Conservation (phyloP, 1,140 invertebrate genomes). For the Theocolax elegans region DNA sequence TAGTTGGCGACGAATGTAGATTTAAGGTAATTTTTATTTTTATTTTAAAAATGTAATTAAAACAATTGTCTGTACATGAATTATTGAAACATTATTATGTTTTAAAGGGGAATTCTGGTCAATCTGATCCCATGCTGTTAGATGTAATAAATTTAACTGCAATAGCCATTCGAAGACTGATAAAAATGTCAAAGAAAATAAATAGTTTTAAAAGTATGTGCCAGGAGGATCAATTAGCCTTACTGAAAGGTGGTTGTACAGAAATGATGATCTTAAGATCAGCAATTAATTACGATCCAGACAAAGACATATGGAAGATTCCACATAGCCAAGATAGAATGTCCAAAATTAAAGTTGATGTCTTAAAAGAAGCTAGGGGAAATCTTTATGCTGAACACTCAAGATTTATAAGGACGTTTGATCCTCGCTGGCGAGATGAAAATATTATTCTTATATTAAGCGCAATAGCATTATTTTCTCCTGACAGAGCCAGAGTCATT, state of each 20-base stretch:
- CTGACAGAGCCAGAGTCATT: conserved; percentile 81
- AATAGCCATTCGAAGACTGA: conserved; percentile 87
- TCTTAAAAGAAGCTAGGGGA: conserved; percentile 87
- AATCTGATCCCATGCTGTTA: conserved; percentile 78
- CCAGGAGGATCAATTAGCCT: conserved; percentile 89
- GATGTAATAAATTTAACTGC: conserved; percentile 92
- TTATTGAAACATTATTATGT: conserved; percentile 31
- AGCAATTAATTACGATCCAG: conserved; percentile 87
- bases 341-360: conserved; percentile 82
- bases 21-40: conserved; percentile 67
- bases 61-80: not conserved
- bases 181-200: conserved; percentile 93
- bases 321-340: conserved; percentile 79
- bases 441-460: conserved; percentile 90
- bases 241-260: conserved; percentile 87
- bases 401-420: conserved; percentile 83
- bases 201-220: conserved; percentile 90
- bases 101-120: conserved; percentile 68
- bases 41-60: not conserved
- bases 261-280: conserved; percentile 93
- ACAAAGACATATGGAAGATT: conserved; percentile 87
- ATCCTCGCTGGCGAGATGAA: conserved; percentile 85
- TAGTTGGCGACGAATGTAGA: conserved; percentile 72
- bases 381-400: conserved; percentile 88
- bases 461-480: conserved; percentile 89